Evolutionary conservation across 2,113 vertebrate genomes (phyloP).

Genomic region (Papio anubis): DNA sequence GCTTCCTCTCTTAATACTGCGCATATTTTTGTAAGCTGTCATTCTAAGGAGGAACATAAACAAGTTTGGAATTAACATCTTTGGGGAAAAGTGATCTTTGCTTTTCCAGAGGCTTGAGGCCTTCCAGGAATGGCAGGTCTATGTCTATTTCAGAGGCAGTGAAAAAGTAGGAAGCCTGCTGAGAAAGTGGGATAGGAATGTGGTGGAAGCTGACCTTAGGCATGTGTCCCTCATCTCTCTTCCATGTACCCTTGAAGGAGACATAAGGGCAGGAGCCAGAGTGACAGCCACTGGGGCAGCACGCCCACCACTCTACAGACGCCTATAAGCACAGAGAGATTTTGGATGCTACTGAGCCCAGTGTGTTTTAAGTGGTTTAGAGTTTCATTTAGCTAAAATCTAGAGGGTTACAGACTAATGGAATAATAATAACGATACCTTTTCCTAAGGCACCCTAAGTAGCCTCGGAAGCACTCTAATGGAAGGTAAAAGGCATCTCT

Average conservation of each 20-base stretch:
- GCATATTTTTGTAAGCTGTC: not conserved
- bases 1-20: not conserved
- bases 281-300: not conserved
- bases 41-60: not conserved
- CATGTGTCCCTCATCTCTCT: not conserved
- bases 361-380: constrained; percentile 28
- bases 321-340: not conserved
- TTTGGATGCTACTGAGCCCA: not conserved
- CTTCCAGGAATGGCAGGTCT: not conserved
- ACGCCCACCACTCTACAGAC: not conserved
- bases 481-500: not conserved
- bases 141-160: not conserved
- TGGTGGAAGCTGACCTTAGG: not conserved
- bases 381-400: constrained; percentile 47
- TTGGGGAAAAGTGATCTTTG: not conserved
- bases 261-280: not conserved
- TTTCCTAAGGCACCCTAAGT: not conserved
- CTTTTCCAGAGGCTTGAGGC: not conserved
- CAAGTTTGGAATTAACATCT: not conserved
- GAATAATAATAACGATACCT: not conserved
- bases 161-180: not conserved
- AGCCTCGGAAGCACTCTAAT: constrained; percentile 5
- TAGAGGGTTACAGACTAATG: constrained; percentile 22
- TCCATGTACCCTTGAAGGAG: not conserved
- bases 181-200: not conserved